A percentile compares a stretch with the other conserved stretches of the same genome.
These are phyloP conservation scores for Cyclina sinensis DNA, from an alignment of 1,140 invertebrate genomes.

Conservation along the genomic window DNA sequence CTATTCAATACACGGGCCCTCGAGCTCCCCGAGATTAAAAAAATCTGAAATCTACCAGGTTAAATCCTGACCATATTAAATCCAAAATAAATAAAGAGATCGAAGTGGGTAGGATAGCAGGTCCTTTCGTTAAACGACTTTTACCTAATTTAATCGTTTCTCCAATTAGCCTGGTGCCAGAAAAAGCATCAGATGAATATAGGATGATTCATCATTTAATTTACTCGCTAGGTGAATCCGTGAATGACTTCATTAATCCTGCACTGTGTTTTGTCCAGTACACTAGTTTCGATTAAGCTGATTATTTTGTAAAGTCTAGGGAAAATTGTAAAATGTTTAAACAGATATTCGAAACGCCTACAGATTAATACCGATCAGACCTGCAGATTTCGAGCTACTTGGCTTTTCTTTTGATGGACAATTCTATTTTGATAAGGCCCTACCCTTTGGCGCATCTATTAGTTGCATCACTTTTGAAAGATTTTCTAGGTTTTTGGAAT, in stretches of 20 bases:
- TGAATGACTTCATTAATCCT: background rate
- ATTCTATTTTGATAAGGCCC: too few relatives aligned
- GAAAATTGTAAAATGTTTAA: conserved; percentile 55
- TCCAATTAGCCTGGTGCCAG: background rate
- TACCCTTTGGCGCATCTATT: too few relatives aligned
- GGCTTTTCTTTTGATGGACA: conserved; percentile 2
- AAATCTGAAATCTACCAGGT: too few relatives aligned
- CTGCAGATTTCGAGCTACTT: conserved; percentile 27
- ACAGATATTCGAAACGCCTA: conserved; percentile 61
- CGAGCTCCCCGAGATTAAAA: background rate
- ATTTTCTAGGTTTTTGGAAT: conserved; percentile 34
- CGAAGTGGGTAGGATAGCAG: too few relatives aligned
- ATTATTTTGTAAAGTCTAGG: conserved; percentile 47
- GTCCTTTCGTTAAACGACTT: too few relatives aligned
- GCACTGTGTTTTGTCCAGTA: background rate
- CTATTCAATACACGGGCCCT: background rate
- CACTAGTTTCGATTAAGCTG: background rate
- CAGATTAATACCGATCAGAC: conserved; percentile 30
- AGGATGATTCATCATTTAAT: background rate
- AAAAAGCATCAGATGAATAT: background rate
- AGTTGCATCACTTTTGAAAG: conserved; percentile 21
- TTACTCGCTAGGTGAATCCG: background rate
- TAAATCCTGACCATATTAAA: too few relatives aligned
- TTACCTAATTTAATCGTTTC: too few relatives aligned
- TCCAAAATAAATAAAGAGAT: too few relatives aligned